These are phyloP conservation scores for Zenarchopterus dispar DNA, from an alignment of 2,797 vertebrate genomes.

Conservation along the genomic window DNA sequence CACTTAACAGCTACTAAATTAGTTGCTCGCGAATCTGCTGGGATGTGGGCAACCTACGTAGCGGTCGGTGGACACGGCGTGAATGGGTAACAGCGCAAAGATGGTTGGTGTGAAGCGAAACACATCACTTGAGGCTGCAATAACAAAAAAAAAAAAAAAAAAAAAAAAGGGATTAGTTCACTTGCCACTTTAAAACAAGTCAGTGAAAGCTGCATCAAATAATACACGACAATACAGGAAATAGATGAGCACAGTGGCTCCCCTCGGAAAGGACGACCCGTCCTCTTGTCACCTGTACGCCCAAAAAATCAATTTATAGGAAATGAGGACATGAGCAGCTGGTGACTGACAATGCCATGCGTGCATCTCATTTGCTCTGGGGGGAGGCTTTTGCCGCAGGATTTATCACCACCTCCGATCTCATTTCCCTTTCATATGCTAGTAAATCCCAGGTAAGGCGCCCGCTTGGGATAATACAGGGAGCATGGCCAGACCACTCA, in stretches of 20 bases:
- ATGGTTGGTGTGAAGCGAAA: slow-evolving; percentile 4
- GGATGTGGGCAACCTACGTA: slow-evolving; percentile 40
- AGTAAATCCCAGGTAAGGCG: slow-evolving; percentile 76
- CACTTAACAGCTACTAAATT: slow-evolving; percentile 80
- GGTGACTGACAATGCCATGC: slow-evolving; percentile 44
- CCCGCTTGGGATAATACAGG: slow-evolving; percentile 51
- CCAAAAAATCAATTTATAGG: slow-evolving; percentile 68
- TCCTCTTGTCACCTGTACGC: slow-evolving; percentile 35
- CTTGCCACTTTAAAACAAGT: slow-evolving; percentile 13
- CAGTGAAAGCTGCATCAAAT: slow-evolving; percentile 2
- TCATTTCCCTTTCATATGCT: slow-evolving; percentile 76
- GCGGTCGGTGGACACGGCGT: slow-evolving; percentile 17
- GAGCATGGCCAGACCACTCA: slow-evolving; percentile 43
- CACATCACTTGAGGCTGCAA: slow-evolving; percentile 19
- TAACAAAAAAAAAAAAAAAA: too few species aligned
- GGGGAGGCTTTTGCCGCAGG: slow-evolving; percentile 57
- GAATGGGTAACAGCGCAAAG: slow-evolving; percentile 16
- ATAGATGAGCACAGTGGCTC: slow-evolving; percentile 28
- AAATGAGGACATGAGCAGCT: slow-evolving; percentile 60
- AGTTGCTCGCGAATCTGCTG: slow-evolving; percentile 65
- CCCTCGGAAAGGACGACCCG: slow-evolving; percentile 32
- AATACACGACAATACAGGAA: slow-evolving; percentile 13
- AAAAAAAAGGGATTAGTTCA: slow-evolving; percentile 25
- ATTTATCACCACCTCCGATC: slow-evolving; percentile 70
- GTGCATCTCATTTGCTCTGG: slow-evolving; percentile 67